Base-by-base conservation (phyloP, 2,888 invertebrate genomes). In the Lasioglossum pauxillum region DNA sequence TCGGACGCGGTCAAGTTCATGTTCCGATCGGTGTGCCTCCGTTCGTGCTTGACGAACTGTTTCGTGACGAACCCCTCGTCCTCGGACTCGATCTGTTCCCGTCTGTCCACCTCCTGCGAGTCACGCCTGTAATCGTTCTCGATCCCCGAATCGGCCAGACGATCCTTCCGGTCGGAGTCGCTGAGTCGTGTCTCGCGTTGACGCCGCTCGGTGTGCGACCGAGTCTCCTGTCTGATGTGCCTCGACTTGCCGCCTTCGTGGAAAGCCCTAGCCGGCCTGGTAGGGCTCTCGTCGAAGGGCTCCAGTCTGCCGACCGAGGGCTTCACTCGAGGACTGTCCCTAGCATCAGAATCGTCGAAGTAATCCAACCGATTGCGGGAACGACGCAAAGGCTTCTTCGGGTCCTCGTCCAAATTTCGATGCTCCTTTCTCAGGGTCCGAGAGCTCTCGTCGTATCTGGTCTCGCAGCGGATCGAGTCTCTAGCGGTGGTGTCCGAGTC, bases 71-170 rank as follows among this genome's bases (percentile, higher is more conserved):
- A 96, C 90, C 97, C 97, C 91, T 98, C 97, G 88, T 98, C 98
- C 88, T 97, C 97, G 88, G 97, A 97, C 87, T 97, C 97, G 87
- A 94, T 87, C 5, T 90, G 90, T 53, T 95, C 94, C 53, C 94
- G 91, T 44, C 94, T 88, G 72, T 95, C 94, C 12, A 92, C 93
- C 82, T 94, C 94, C 78, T 95, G 94, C 0, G 97, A 97, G 91
- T 97, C 97, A 87, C 97, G 96, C 78, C 97, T 96, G 92, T 97
- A 97, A 94, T 98, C 98, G 90, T 98, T 98, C 93, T 98, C 98
- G 88, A 98, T 98, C 0, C 98, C 98, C 0, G 98, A 98, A 95
- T 98, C 98, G 4, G 97, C 97, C 78, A 97, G 95, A 79, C 97
- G 96, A 92, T 96, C 97, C 90, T 97, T 97, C 14, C 96, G 94